Evolutionary conservation across 1,140 invertebrate species (phyloP), one percentile per base, ranked within the genome.

Genomic region (Bombus ignitus): DNA sequence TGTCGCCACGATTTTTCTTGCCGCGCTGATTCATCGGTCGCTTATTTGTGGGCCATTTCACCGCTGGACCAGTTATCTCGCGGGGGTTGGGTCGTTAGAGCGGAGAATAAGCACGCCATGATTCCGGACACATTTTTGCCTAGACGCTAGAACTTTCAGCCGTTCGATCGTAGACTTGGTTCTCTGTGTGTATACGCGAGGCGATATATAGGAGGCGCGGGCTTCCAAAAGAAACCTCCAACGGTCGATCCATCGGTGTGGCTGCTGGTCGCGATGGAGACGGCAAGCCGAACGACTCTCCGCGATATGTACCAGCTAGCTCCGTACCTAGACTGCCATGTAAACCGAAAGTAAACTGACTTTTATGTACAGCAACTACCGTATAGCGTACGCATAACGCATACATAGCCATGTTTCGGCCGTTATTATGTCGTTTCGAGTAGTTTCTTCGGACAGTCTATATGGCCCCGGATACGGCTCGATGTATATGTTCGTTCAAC

Each of bases 331-430:
- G 32, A 12, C 37, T n/a, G 25, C 73, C 81, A 79, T 81, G 86
- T 88, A 88, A 44, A 83, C 87, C 79, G 68, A 92, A 90, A 88
- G 90, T 91, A 91, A 90, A 92, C 81, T 81, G 78, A 92, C 85
- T 92, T 92, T 92, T 90, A 92, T 92, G 79, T 89, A 91, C 90
- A 62, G 70, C 15, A 37, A 32, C 35, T 15, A 12, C 2, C 28
- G 57, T 87, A 83, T 79, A 74, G 85, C 70, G 65, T 65, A 75
- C 68, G 87, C 74, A 82, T 89, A 88, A 89, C 91, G 82, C 87
- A 85, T 12, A 25, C 44, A 74, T n/a, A 6, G 79, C 85, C 68
- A n/a, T 62, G 81, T 62, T 87, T 65, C 47, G 18, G 9, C 0
- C 35, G 37, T 87, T 74, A 87, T 77, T 90, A 91, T 39, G 76